Percentiles rank a stretch among this genome's conserved stretches.
Conservation (phyloP, 2,888 invertebrate species). For the Drosophila austrosaltans region DNA sequence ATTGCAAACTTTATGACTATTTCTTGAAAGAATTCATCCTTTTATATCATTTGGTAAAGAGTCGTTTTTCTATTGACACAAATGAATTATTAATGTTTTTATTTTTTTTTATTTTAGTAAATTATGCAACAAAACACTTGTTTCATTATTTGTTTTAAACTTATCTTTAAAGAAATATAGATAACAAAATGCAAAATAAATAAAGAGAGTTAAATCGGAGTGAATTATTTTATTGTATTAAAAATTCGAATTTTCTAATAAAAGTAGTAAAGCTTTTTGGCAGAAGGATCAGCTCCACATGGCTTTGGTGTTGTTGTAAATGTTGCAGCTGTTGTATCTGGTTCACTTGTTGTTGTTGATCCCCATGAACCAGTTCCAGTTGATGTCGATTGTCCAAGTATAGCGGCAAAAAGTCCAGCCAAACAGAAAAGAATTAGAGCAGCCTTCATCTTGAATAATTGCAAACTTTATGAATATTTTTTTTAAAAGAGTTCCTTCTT, state of each 20-base stretch:
- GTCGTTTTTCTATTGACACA: slow-evolving; percentile 1
- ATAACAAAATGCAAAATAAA: too few species aligned
- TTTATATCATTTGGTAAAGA: background rate
- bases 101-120: background rate
- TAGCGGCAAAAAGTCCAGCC: background rate
- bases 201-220: too few species aligned
- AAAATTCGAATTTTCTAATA: background rate
- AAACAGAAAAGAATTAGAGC: background rate
- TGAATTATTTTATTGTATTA: background rate
- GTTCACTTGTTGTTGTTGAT: background rate
- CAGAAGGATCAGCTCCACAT: slow-evolving; percentile 12
- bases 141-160: slow-evolving; percentile 15
- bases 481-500: too few species aligned
- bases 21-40: background rate
- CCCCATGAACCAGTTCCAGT: background rate
- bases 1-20: background rate
- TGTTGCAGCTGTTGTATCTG: background rate
- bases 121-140: background rate
- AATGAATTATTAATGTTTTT: background rate
- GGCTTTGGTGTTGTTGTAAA: background rate
- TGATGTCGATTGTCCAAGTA: background rate
- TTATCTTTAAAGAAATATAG: background rate
- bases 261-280: slow-evolving; percentile 21
- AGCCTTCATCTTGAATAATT: too few species aligned
- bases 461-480: too few species aligned